A percentile compares a stretch with the other conserved stretches of the same genome.
phyloP scores from a whole-genome alignment of 2,113 vertebrate species.

The Cavia porcellus region DNA sequence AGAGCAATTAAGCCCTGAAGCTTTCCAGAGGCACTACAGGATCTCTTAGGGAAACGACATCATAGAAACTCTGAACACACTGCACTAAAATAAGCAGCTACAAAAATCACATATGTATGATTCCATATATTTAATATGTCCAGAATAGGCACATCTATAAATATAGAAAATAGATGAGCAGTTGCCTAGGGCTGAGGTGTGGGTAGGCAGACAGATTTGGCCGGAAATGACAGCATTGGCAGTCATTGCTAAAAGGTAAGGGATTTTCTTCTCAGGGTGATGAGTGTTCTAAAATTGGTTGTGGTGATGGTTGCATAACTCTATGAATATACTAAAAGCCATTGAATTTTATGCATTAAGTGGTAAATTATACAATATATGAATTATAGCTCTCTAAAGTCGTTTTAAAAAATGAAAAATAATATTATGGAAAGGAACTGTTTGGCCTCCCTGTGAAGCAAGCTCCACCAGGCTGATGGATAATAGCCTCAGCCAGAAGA shows the following conservation, averaged over 20 bases:
- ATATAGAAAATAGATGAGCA: not conserved
- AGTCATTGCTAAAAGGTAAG: not conserved
- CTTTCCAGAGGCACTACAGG: not conserved
- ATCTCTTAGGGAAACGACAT: not conserved
- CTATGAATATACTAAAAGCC: not conserved
- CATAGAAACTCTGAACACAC: not conserved
- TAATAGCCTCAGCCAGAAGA: no score
- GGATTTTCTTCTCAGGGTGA: not conserved
- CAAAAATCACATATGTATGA: not conserved
- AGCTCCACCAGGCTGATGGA: no score
- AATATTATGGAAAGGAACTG: not conserved
- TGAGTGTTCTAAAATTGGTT: not conserved
- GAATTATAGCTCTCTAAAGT: constrained; percentile 29
- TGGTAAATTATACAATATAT: not conserved
- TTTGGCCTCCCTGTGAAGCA: not conserved
- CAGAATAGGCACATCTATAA: not conserved
- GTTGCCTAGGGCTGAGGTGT: not conserved
- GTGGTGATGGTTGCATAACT: not conserved
- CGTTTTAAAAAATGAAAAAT: constrained; percentile 8
- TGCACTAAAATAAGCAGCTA: not conserved
- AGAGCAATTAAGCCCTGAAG: not conserved
- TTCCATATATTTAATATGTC: not conserved
- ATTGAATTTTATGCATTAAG: not conserved
- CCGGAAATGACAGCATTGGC: not conserved
- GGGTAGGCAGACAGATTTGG: not conserved